Evolutionary conservation across 2,797 vertebrate species (phyloP), one percentile per base, ranked within the genome.

Genomic region (Girardinus metallicus): DNA sequence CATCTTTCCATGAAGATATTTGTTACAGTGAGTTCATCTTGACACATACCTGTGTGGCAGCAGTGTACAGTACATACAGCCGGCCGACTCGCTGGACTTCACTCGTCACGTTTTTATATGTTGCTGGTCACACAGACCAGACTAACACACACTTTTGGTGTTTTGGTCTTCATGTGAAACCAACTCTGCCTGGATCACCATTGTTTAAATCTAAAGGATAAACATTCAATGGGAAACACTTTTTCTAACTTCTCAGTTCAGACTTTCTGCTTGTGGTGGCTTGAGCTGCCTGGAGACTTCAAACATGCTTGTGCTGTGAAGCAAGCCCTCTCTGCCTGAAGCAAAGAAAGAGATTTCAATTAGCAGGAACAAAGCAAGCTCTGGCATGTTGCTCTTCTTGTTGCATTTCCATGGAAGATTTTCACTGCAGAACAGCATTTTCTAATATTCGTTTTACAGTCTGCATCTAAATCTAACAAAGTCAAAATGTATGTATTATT

Each of bases 21-120:
- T 75, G 73, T 43, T 81, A 15, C 81, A 10, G 0, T 70, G 74
- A 9, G 31, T 75, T 43, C 46, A 84, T 77, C 80, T 49, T 82
- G 53, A 49, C 78, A 75, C 79, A 75, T 55, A 73, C 55, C 31
- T 47, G 16, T 71, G 60, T 79, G 49, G 29, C 72, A 29, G 29
- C 21, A 16, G 76, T 87, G 57, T 87, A 71, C 3, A 41, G 82
- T 93, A 94, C 89, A 94, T 87, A 91, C 82, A 92, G 77, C 76
- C 3, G 13, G 4, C 39, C 80, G 11, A 26, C 34, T 71, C 0
- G 26, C 80, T 34, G 47, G 46, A 18, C 29, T 18, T 71, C 77
- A 73, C 85, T 79, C 71, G 34, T 75, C 76, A 41, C 23, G 4
- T 66, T 39, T 64, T 66, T 77, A 73, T 80, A 75, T 21, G 53